phyloP scores from a whole-genome alignment of 2,888 invertebrate genomes.

The Sepioteuthis lessoniana region DNA sequence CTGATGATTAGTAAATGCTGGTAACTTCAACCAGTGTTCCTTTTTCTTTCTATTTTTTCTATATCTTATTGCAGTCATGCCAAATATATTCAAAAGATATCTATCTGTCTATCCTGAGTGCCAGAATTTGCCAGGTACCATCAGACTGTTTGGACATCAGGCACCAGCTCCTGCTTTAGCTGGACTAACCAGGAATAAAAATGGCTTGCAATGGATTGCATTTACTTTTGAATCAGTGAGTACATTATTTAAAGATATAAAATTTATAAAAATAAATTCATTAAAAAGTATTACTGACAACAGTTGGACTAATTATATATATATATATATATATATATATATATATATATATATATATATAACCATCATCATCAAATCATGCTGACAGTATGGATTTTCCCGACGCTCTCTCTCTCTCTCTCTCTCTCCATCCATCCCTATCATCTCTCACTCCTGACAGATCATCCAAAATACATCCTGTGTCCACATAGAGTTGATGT shows the following conservation, averaged over 20 bases:
- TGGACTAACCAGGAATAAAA: conserved; percentile 55
- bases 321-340: too few relatives aligned
- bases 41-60: neutral
- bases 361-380: too few relatives aligned
- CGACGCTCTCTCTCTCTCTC: too few relatives aligned
- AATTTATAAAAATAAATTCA: neutral
- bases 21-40: conserved; percentile 50
- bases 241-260: neutral
- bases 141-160: conserved; percentile 54
- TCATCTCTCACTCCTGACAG: too few relatives aligned
- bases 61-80: conserved; percentile 24
- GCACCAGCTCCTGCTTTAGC: conserved; percentile 64
- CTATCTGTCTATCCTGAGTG: conserved; percentile 58
- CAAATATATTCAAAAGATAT: neutral
- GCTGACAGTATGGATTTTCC: too few relatives aligned
- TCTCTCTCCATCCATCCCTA: too few relatives aligned
- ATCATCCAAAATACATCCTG: too few relatives aligned
- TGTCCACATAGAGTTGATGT: too few relatives aligned
- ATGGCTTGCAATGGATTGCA: conserved; percentile 66
- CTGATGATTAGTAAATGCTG: conserved; percentile 37
- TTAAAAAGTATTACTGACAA: neutral
- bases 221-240: conserved; percentile 72
- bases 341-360: too few relatives aligned
- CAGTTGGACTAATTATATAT: too few relatives aligned
- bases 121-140: conserved; percentile 58